phyloP scores from a whole-genome alignment of 2,888 invertebrate genomes.

The Abrostola tripartita region DNA sequence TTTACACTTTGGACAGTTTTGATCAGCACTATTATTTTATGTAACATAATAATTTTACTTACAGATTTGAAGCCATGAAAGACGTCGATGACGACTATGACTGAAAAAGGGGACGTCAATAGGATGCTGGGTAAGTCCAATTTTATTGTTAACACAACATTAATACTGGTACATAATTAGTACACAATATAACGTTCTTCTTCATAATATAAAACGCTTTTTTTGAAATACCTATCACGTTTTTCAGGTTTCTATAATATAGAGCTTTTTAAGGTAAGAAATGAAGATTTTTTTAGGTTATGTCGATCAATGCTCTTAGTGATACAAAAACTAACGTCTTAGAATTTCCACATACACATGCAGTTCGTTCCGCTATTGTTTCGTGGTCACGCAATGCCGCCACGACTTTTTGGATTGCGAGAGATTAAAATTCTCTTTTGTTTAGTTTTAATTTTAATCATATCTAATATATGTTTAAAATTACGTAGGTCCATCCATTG shows the following conservation, averaged over 20 bases:
- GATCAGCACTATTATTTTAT: not conserved
- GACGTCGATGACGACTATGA: conserved; percentile 81
- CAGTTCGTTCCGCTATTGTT: conserved; percentile 3
- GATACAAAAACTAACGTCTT: conserved; percentile 1
- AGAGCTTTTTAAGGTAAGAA: too few species aligned
- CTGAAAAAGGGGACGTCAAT: conserved; percentile 83
- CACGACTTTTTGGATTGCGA: not conserved
- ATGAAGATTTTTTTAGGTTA: not conserved
- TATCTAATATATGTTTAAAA: conserved; percentile 19
- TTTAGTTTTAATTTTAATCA: not conserved
- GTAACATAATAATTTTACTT: conserved; percentile 43
- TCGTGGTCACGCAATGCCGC: not conserved
- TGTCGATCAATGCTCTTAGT: not conserved
- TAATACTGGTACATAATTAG: conserved; percentile 6
- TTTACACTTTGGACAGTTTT: too few species aligned
- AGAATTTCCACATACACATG: not conserved
- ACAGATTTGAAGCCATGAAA: conserved; percentile 77
- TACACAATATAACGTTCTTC: too few species aligned
- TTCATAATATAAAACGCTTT: too few species aligned
- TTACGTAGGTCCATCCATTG: conserved; percentile 25
- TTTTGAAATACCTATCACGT: too few species aligned
- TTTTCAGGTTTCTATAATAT: too few species aligned
- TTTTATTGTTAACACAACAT: conserved; percentile 48
- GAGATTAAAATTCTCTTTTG: not conserved
- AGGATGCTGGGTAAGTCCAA: conserved; percentile 85